Evolutionary conservation across 2,113 vertebrate genomes (phyloP).

Genomic region (Zingel zingel): DNA sequence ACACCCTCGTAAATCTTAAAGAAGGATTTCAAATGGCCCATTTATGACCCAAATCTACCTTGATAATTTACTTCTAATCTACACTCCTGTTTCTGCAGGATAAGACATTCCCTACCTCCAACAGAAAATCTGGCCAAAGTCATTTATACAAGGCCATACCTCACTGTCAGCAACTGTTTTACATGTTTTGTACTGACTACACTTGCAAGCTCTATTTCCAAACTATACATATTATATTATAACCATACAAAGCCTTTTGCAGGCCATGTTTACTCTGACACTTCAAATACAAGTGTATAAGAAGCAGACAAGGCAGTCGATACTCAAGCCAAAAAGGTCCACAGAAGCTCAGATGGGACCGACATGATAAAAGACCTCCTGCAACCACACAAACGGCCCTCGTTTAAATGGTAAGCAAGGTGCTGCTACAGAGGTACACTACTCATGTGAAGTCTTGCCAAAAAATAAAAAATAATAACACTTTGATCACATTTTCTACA

Average conservation of each 20-base stretch:
- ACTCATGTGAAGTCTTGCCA: not conserved
- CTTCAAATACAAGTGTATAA: not conserved
- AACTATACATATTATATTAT: too few relatives aligned
- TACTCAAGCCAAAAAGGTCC: not conserved
- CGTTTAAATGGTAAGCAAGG: constrained; percentile 15
- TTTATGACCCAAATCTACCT: constrained; percentile 59
- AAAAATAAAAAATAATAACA: not conserved
- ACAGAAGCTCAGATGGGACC: not conserved
- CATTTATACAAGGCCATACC: constrained; percentile 45
- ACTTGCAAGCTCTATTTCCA: not conserved
- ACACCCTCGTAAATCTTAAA: constrained; percentile 64
- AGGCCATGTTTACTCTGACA: constrained; percentile 28
- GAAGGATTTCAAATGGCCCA: constrained; percentile 43
- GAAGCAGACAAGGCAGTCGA: constrained; percentile 1
- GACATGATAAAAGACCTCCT: constrained; percentile 6
- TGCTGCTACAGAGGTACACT: not conserved
- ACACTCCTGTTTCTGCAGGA: constrained; percentile 61
- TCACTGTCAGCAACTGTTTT: constrained; percentile 57
- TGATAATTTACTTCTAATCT: constrained; percentile 65
- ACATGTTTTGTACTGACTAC: constrained; percentile 8
- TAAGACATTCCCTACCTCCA: constrained; percentile 47
- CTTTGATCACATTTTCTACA: constrained; percentile 22
- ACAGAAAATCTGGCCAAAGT: constrained; percentile 38
- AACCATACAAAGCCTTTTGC: not conserved
- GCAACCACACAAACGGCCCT: not conserved